Evolutionary conservation across 1,140 invertebrate genomes (phyloP).

Genomic region (Cherax quadricarinatus): DNA sequence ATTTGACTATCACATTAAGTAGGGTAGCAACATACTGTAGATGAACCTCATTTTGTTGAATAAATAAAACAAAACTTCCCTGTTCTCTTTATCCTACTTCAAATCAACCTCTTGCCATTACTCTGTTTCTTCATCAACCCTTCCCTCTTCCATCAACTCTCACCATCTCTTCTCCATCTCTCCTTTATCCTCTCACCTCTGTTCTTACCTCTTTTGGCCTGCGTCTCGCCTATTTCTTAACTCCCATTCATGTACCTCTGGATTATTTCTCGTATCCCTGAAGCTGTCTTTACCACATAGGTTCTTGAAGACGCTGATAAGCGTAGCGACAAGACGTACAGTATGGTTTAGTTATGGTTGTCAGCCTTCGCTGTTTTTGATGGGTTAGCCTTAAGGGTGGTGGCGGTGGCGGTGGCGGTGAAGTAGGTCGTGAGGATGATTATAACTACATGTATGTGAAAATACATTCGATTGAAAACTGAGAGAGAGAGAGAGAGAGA

Average conservation of each 20-base stretch:
- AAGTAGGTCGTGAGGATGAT: neutral
- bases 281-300: too few relatives aligned
- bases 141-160: neutral
- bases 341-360: neutral
- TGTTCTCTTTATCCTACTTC: too few relatives aligned
- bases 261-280: neutral
- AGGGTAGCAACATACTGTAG: too few relatives aligned
- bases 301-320: neutral
- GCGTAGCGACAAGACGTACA: neutral
- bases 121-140: neutral
- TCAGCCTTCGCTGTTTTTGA: neutral
- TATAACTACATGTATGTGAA: neutral
- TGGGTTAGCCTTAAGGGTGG: neutral
- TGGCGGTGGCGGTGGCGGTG: neutral
- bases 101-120: too few relatives aligned
- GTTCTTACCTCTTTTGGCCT: neutral
- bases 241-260: neutral
- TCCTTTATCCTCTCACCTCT: neutral
- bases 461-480: neutral
- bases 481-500: conserved; percentile 33
- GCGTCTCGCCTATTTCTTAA: neutral
- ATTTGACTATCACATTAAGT: too few relatives aligned
- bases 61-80: too few relatives aligned
- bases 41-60: too few relatives aligned
- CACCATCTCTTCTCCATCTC: too few relatives aligned